phyloP scores from a whole-genome alignment of 92 coral and sea anemone species.

The Siderastrea radians region DNA sequence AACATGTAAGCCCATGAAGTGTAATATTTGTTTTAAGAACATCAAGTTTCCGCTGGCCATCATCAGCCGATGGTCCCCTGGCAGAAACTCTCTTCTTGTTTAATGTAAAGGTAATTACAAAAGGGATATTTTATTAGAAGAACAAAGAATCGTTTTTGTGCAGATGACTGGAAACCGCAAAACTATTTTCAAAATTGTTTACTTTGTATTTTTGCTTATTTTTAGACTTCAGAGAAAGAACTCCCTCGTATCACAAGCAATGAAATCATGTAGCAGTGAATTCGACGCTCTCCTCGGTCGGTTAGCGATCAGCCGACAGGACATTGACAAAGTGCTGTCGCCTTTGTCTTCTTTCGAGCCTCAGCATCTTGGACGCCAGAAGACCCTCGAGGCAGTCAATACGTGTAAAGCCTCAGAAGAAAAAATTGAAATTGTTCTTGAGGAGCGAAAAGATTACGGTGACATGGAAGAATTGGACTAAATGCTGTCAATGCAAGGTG shows the following conservation, averaged over 20 bases:
- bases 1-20: too few species aligned
- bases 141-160: too few species aligned
- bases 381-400: background rate
- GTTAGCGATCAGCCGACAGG: slow-evolving; percentile 7
- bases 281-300: slow-evolving; percentile 28
- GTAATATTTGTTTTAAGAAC: too few species aligned
- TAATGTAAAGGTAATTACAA: too few species aligned
- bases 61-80: too few species aligned
- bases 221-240: slow-evolving; percentile 32
- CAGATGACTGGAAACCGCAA: too few species aligned
- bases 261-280: background rate
- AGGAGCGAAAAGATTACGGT: slow-evolving; percentile 36
- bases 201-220: too few species aligned
- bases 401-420: background rate
- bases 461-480: slow-evolving; percentile 73
- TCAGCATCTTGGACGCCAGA: background rate
- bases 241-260: slow-evolving; percentile 13
- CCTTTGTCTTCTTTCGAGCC: background rate
- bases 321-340: slow-evolving; percentile 16
- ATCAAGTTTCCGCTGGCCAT: too few species aligned
- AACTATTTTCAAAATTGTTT: too few species aligned
- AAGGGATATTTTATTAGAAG: too few species aligned
- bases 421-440: background rate
- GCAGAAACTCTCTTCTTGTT: too few species aligned
- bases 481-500: background rate